These are phyloP conservation scores for Epinephelus malabaricus DNA, from an alignment of 2,797 vertebrate species.

Conservation along the genomic window DNA sequence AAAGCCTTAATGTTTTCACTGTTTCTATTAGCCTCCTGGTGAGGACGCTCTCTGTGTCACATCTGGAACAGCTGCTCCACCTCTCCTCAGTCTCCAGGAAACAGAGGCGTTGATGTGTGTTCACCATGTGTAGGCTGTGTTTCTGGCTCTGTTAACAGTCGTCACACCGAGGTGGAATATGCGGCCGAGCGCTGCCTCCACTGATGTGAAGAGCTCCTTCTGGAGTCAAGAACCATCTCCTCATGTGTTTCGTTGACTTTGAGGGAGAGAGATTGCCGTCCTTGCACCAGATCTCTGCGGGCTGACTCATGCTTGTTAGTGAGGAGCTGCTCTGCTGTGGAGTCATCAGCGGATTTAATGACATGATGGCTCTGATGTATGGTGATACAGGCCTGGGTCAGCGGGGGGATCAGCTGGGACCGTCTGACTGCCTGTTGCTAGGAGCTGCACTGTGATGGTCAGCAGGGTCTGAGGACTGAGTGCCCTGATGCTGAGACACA, in stretches of 20 bases:
- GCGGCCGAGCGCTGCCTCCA: background rate
- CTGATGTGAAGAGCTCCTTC: constrained; percentile 17
- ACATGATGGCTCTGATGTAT: constrained; percentile 1
- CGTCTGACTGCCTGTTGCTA: constrained; percentile 6
- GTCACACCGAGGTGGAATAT: background rate
- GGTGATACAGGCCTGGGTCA: constrained; percentile 13
- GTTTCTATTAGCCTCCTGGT: too few species aligned
- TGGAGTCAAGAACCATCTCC: background rate
- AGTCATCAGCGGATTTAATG: constrained; percentile 28
- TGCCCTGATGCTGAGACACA: background rate
- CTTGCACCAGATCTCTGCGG: background rate
- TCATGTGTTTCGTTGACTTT: constrained; percentile 9
- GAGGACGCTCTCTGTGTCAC: background rate
- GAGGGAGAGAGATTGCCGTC: constrained; percentile 2
- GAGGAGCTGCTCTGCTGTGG: constrained; percentile 4
- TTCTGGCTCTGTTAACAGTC: background rate
- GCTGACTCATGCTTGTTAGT: constrained; percentile 39
- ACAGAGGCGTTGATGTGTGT: constrained; percentile 1
- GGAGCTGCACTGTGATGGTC: background rate
- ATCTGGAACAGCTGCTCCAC: constrained; percentile 10
- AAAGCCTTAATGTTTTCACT: too few species aligned
- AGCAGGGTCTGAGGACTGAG: background rate
- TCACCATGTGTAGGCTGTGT: background rate
- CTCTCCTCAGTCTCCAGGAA: background rate
- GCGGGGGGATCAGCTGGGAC: background rate